Conservation (phyloP, 2,888 invertebrate species). For the Hedychridium roseum region DNA sequence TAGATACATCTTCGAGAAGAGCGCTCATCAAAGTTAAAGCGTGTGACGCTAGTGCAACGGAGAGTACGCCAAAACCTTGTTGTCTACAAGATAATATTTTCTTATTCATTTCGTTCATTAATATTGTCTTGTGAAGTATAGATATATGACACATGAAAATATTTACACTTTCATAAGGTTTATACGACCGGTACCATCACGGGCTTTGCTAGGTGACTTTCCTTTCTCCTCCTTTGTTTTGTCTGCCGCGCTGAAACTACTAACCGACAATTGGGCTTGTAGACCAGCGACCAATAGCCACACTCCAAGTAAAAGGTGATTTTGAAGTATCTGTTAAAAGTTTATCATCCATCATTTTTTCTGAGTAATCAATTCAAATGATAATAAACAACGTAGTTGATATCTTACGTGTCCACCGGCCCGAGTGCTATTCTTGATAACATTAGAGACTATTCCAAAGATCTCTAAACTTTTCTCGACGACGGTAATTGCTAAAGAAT, state of each 20-base stretch:
- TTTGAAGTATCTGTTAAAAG: conserved; percentile 77
- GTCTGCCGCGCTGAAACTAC: conserved; percentile 65
- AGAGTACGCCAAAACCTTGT: conserved; percentile 88
- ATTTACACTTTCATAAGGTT: conserved; percentile 77
- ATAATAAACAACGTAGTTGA: conserved; percentile 7
- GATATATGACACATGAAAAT: too few species aligned
- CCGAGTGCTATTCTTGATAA: conserved; percentile 84
- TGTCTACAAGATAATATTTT: conserved; percentile 67
- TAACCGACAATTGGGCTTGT: conserved; percentile 79
- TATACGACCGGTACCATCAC: conserved; percentile 69
- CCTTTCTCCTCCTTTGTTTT: conserved; percentile 69
- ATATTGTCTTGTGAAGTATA: conserved; percentile 54
- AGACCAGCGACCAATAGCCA: conserved; percentile 89
- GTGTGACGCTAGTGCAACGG: conserved; percentile 87
- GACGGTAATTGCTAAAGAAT: conserved; percentile 81
- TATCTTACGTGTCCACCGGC: conserved; percentile 83
- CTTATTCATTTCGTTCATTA: conserved; percentile 38
- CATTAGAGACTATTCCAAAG: conserved; percentile 81
- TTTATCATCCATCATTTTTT: conserved; percentile 5
- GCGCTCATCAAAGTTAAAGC: conserved; percentile 80
- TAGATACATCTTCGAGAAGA: conserved; percentile 78
- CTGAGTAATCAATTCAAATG: conserved; percentile 7
- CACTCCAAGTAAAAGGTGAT: conserved; percentile 86
- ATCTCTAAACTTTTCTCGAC: conserved; percentile 90
- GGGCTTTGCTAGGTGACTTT: conserved; percentile 69